A percentile compares a stretch with the other conserved stretches of the same genome.
Evolutionary conservation across 2,888 invertebrate genomes (phyloP).

Genomic region (Lithophane leautieri): DNA sequence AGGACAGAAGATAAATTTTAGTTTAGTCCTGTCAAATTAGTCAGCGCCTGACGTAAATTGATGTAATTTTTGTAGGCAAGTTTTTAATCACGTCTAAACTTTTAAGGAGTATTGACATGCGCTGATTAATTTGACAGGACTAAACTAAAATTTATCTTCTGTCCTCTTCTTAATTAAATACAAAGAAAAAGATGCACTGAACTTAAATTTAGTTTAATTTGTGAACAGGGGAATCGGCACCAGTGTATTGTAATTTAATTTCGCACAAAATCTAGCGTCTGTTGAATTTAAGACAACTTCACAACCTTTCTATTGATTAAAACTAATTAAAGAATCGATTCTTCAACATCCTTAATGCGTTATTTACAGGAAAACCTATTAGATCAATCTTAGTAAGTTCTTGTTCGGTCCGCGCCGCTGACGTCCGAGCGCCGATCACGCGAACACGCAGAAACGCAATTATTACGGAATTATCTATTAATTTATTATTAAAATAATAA

Average conservation of each 20-base stretch:
- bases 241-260: neutral
- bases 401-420: conserved; percentile 35
- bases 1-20: too few species aligned
- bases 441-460: conserved; percentile 5
- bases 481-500: conserved; percentile 18
- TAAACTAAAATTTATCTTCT: too few species aligned
- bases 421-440: conserved; percentile 32
- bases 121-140: too few species aligned
- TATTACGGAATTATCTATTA: conserved; percentile 4
- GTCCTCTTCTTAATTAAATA: too few species aligned
- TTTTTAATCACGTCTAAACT: too few species aligned
- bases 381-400: conserved; percentile 38
- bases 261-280: neutral
- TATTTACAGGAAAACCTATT: conserved; percentile 49
- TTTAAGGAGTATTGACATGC: too few species aligned
- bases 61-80: too few species aligned
- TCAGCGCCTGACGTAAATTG: too few species aligned
- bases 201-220: too few species aligned
- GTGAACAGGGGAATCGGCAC: too few species aligned
- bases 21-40: too few species aligned
- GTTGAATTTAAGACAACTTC: neutral
- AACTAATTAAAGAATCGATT: conserved; percentile 4
- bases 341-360: conserved; percentile 29
- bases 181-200: too few species aligned
- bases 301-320: neutral